Percentiles rank a stretch among this genome's conserved stretches.
Evolutionary conservation across 2,113 vertebrate species (phyloP).

Genomic region (Hepsetus odoe): DNA sequence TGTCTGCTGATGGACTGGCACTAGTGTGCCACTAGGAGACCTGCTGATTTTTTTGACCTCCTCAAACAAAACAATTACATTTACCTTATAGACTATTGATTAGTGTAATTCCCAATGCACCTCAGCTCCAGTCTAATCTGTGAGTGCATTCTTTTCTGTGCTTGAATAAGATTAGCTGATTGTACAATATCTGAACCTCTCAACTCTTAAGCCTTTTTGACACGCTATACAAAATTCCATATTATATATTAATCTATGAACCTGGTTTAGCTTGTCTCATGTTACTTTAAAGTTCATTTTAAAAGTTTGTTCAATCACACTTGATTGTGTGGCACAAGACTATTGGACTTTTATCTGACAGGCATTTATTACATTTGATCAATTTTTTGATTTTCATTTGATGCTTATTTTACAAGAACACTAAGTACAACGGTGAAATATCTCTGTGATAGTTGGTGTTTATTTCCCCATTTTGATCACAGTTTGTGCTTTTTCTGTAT

Average conservation of each 20-base stretch:
- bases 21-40: no score
- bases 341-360: neutral
- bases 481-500: constrained; percentile 4
- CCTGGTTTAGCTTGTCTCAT: neutral
- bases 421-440: neutral
- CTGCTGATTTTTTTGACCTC: constrained; percentile 14
- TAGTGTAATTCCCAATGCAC: neutral
- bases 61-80: constrained; percentile 6
- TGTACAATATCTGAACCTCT: constrained; percentile 8
- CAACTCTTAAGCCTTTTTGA: neutral
- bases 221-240: neutral
- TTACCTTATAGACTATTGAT: constrained; percentile 1
- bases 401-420: neutral
- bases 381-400: constrained; percentile 5
- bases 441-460: neutral
- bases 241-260: neutral
- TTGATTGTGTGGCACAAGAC: neutral
- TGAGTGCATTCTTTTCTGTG: neutral
- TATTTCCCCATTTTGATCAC: neutral
- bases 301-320: neutral
- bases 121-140: neutral
- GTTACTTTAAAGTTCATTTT: neutral
- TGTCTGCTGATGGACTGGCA: no score
- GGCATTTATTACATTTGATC: neutral
- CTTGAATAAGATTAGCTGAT: neutral